Percentiles rank a stretch among this genome's conserved stretches.
phyloP scores from a whole-genome alignment of 2,797 vertebrate genomes.

The Gouania willdenowi region DNA sequence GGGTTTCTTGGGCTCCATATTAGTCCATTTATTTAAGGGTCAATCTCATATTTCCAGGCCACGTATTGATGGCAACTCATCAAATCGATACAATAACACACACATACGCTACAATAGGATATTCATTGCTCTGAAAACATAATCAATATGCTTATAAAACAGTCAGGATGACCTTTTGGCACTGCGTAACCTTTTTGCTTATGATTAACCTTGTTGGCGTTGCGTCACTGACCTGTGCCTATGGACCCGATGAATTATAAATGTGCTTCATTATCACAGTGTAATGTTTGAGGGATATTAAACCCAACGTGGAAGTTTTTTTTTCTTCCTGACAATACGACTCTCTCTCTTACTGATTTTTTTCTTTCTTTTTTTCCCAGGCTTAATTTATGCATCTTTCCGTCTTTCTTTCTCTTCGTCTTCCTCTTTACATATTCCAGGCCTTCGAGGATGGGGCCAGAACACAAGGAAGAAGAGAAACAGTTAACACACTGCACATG shows the following conservation, averaged over 20 bases:
- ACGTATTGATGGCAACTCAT: slow-evolving; percentile 41
- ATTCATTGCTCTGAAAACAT: slow-evolving; percentile 60
- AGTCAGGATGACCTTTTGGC: slow-evolving; percentile 45
- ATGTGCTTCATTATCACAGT: slow-evolving; percentile 66
- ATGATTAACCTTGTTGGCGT: slow-evolving; percentile 66
- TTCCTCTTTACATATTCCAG: slow-evolving; percentile 51
- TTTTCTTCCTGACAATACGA: slow-evolving; percentile 28
- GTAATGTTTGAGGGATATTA: slow-evolving; percentile 35
- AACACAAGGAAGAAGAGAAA: slow-evolving; percentile 63
- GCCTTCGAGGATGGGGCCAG: slow-evolving; percentile 57
- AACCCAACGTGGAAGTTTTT: slow-evolving; percentile 58
- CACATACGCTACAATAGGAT: slow-evolving; percentile 51
- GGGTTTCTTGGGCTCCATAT: slow-evolving; percentile 34
- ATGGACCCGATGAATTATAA: slow-evolving; percentile 67
- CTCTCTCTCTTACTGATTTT: slow-evolving; percentile 26
- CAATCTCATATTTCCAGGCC: slow-evolving; percentile 44
- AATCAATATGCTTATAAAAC: slow-evolving; percentile 69
- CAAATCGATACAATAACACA: slow-evolving; percentile 58
- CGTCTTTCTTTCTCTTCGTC: background rate
- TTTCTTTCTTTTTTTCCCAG: background rate
- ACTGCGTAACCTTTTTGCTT: slow-evolving; percentile 52
- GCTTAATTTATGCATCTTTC: slow-evolving; percentile 44
- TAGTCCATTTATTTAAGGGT: slow-evolving; percentile 35
- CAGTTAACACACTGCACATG: slow-evolving; percentile 89
- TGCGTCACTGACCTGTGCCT: slow-evolving; percentile 55